Conservation (phyloP, 2,113 vertebrate species). For the Phaethon lepturus region DNA sequence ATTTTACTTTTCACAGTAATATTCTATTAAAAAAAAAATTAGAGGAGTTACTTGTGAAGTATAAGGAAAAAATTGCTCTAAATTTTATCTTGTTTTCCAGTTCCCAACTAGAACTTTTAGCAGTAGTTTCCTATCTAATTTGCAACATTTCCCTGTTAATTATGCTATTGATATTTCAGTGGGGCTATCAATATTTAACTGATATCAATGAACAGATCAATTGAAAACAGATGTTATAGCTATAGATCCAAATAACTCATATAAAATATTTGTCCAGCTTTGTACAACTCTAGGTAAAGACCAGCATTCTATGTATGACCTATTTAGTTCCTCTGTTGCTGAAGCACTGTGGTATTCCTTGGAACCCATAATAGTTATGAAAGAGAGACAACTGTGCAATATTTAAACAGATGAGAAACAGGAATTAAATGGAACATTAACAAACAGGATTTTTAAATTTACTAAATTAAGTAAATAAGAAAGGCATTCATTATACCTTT, state of each 20-base stretch:
- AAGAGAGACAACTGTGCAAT: background rate
- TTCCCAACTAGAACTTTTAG: background rate
- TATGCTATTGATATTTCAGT: background rate
- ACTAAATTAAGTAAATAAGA: background rate
- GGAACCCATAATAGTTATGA: background rate
- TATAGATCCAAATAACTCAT: background rate
- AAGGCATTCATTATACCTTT: background rate
- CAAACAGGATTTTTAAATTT: background rate
- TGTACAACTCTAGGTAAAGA: background rate
- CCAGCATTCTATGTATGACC: background rate
- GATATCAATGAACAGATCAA: background rate
- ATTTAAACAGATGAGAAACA: background rate
- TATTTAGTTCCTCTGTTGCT: background rate
- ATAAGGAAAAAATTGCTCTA: background rate
- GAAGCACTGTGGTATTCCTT: background rate
- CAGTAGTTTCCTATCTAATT: background rate
- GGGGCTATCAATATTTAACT: background rate
- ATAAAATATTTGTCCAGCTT: background rate
- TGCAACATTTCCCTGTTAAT: background rate
- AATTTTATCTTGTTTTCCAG: background rate
- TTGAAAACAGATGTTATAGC: background rate
- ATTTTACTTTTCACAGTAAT: background rate
- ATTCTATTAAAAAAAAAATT: background rate
- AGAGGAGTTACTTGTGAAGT: background rate
- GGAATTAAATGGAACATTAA: background rate